phyloP scores from a whole-genome alignment of 2,113 vertebrate species.

The Zosterops hypoxanthus region DNA sequence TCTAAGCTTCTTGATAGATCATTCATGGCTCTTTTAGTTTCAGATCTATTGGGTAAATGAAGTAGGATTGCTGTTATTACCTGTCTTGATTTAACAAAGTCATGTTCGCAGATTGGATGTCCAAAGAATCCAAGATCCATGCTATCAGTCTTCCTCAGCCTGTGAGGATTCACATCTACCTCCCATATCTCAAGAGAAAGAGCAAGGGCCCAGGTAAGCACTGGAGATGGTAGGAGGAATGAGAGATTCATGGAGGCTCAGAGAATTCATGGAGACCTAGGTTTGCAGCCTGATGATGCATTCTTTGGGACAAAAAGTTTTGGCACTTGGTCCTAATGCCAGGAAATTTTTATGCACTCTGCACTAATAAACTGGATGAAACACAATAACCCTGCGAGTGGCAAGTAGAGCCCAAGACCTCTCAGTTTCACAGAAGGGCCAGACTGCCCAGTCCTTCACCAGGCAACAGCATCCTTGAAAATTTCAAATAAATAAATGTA shows the following conservation, averaged over 20 bases:
- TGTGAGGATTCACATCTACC: neutral
- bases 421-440: neutral
- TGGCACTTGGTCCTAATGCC: neutral
- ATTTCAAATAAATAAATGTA: neutral
- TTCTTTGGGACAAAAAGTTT: neutral
- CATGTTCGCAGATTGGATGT: accelerated
- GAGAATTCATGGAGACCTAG: neutral
- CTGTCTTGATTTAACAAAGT: neutral
- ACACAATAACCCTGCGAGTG: neutral
- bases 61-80: neutral
- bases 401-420: neutral
- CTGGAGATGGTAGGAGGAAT: neutral
- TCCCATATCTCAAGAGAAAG: neutral
- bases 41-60: neutral
- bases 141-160: neutral
- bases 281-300: neutral
- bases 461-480: neutral
- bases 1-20: neutral
- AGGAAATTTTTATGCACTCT: neutral
- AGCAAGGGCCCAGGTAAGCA: neutral
- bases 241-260: neutral
- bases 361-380: neutral
- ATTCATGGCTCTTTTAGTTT: neutral
- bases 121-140: neutral
- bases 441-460: neutral